These are phyloP conservation scores for Dasyornis broadbenti DNA, from an alignment of 2,113 vertebrate species.

Conservation along the genomic window DNA sequence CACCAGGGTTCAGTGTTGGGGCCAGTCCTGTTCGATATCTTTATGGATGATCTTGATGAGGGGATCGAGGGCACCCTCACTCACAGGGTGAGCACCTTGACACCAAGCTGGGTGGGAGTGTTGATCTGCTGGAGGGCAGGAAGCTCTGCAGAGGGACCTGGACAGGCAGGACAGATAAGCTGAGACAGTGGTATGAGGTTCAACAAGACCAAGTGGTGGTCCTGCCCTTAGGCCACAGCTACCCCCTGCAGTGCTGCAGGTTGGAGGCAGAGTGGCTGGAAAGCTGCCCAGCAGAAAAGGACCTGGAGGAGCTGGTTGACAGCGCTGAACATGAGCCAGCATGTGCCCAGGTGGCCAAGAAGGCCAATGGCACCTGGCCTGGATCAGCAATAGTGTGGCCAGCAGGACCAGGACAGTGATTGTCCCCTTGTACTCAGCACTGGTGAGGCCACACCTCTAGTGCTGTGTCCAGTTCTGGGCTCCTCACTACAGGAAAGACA, in stretches of 20 bases:
- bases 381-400: background rate
- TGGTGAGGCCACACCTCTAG: background rate
- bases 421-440: background rate
- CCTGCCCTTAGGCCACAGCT: background rate
- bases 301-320: background rate
- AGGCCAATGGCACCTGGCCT: fast-evolving
- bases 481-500: background rate
- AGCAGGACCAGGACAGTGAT: background rate
- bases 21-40: background rate
- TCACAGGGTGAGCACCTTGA: fast-evolving
- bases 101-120: background rate
- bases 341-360: background rate
- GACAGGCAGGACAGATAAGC: background rate
- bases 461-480: background rate
- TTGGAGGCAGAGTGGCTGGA: background rate
- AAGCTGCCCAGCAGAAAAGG: background rate
- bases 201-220: background rate
- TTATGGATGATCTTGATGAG: too few relatives aligned
- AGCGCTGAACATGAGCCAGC: background rate
- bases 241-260: fast-evolving
- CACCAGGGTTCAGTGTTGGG: background rate
- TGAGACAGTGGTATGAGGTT: background rate
- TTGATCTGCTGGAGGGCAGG: background rate
- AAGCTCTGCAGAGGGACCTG: background rate
- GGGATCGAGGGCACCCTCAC: fast-evolving